Base-by-base conservation (phyloP, 2,113 vertebrate species). In the Talpa occidentalis region DNA sequence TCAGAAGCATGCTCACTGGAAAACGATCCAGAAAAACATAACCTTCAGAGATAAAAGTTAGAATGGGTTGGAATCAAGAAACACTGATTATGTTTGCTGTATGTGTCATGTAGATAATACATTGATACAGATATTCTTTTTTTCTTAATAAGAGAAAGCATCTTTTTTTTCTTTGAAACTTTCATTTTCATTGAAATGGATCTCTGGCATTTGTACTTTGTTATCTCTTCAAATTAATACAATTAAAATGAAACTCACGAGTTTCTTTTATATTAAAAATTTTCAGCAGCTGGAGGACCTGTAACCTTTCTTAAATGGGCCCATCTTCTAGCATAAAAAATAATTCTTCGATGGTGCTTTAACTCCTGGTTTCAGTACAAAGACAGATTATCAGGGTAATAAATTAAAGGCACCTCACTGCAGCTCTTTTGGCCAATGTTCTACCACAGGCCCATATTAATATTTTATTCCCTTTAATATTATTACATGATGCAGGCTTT, bases 401-500 rank as follows among this genome's bases (percentile, higher is more conserved):
- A 98, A 98, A 98, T 98, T 98, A 97, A 98, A 98, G 73, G 90
- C 79, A 92, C 95, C 95, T 96, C 96, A 93, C 54, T 97, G 89
- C 76, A 81, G 88, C 92, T 97, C 92, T 97, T 98, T 97, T 97
- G 96, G 97, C 97, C 97, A 95, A 28, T 98, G 97, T 97, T 98
- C 97, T 98, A 96, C 96, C 93, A 97, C 69, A 95, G 95, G 83
- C 90, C 78, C n/a, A 93, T 97, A 98, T 98, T 98, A 98, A 98
- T 98, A 98, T 98, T 98, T 98, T 98, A 98, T 98, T 97, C 95
- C 93, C 93, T 98, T 98, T 98, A 98, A 98, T 98, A 98, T 98
- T 98, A 98, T 98, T 98, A 98, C 96, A 98, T 98, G 98, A 98
- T 98, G 94, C 97, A 98, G 97, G 89, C 98, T 98, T 98, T 98